A percentile compares a stretch with the other conserved stretches of the same genome.
Evolutionary conservation across 2,113 vertebrate genomes (phyloP).

Genomic region (Gymnorhina tibicen): DNA sequence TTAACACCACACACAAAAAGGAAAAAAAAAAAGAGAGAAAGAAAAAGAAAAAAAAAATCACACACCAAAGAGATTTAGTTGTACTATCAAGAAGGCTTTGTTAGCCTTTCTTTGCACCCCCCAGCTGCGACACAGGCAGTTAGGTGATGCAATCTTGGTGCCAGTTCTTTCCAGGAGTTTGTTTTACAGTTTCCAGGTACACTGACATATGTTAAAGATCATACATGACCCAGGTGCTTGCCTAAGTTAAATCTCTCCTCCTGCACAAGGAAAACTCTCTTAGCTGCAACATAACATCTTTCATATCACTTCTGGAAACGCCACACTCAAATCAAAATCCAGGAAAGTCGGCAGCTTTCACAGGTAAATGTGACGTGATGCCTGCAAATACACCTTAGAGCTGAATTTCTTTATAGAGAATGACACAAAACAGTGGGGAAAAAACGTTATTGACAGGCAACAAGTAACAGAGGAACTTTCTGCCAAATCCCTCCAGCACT

Average conservation of each 20-base stretch:
- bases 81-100: background rate
- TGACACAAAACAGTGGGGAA: background rate
- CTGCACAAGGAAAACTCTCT: background rate
- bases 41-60: too few species aligned
- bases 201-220: background rate
- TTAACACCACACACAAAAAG: background rate
- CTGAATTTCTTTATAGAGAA: background rate
- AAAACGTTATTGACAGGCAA: background rate
- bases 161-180: background rate
- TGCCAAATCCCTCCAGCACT: background rate
- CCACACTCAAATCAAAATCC: background rate
- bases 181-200: background rate
- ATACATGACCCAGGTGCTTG: background rate
- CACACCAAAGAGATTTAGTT: background rate
- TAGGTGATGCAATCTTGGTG: background rate
- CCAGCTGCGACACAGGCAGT: background rate
- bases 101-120: background rate
- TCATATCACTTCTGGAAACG: background rate
- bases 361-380: fast-evolving
- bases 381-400: background rate
- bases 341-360: background rate
- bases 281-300: background rate
- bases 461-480: background rate
- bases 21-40: too few species aligned
- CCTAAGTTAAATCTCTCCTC: background rate